Evolutionary conservation across 2,888 invertebrate genomes (phyloP).

Genomic region (Dermolepida albohirtum): DNA sequence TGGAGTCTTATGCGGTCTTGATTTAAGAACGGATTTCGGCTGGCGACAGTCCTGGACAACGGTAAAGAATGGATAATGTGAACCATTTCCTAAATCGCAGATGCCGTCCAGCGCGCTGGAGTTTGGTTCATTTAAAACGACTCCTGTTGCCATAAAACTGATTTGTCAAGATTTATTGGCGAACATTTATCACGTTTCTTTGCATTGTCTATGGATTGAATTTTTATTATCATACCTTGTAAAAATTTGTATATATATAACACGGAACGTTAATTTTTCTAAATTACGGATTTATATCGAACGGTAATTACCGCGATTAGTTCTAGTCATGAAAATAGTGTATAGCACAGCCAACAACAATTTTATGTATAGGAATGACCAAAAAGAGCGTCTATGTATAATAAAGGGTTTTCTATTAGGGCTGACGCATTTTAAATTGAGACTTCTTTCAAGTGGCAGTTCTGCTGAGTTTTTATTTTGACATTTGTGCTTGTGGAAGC

Average conservation of each 20-base stretch:
- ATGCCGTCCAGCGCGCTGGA: conserved; percentile 50
- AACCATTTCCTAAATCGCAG: conserved; percentile 51
- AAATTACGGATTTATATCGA: no score
- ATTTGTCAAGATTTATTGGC: conserved; percentile 42
- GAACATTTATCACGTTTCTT: conserved; percentile 32
- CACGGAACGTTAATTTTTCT: no score
- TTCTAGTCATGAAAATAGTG: no score
- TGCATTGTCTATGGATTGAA: conserved; percentile 1
- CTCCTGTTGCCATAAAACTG: conserved; percentile 25
- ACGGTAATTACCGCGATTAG: no score
- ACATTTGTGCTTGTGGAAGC: no score
- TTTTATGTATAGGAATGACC: no score
- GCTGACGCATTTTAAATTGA: no score
- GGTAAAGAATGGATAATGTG: conserved; percentile 52
- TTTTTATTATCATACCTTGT: conserved; percentile 26
- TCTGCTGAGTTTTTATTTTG: no score
- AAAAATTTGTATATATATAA: not conserved
- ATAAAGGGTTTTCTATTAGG: no score
- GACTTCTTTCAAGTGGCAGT: no score
- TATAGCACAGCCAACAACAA: no score
- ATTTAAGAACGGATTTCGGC: conserved; percentile 57
- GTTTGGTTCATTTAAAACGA: conserved; percentile 44
- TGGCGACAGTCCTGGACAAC: conserved; percentile 40
- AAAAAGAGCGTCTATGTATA: no score
- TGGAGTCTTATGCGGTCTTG: conserved; percentile 57